Evolutionary conservation across 1,140 invertebrate genomes (phyloP), one percentile per base, ranked within the genome.

Genomic region (Pseudomyrmex dendroicus): DNA sequence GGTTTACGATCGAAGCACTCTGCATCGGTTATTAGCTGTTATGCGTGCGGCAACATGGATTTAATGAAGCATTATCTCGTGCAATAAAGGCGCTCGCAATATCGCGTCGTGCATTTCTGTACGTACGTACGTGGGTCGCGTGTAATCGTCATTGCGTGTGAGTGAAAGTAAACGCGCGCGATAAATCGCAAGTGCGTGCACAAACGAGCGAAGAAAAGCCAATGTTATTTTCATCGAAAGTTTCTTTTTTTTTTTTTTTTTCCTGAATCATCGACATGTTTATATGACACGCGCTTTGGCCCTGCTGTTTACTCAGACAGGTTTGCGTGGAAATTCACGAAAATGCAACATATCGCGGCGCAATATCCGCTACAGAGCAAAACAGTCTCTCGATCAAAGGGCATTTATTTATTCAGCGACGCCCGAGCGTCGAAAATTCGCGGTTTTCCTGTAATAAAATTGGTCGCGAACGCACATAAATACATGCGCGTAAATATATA

Each of bases 11-110:
- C 44, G 64, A 48, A 57, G 35, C 52, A 20, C 35, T 15, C 22
- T 12, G 20, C 52, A 48, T 59, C 44, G 54, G 44, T 59, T 61
- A 13, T 72, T 25, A 22, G 46, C 5, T 52, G 44, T 17, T 25
- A 10, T 56, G 80, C 70, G 48, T 76, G 61, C 12, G 48, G 44
- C n/a, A 78, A 72, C 76, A 15, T 35, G 76, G 54, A 80, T 80
- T 80, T 80, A 80, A 80, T 17, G 76, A 80, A 61, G 76, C 66
- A 72, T 80, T 61, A 80, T 80, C 76, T 70, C 54, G 76, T 44
- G 20, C 44, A 56, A 80, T 80, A 80, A 72, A 80, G 76, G 76
- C 20, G 76, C 68, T 48, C 70, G 44, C 35, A 59, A 80, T 80
- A 72, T 72, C 54, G 17, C 76, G 35, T 70, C 67, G 67, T 35